Evolutionary conservation across 2,797 vertebrate genomes (phyloP).

Genomic region (Aulostomus chinensis): DNA sequence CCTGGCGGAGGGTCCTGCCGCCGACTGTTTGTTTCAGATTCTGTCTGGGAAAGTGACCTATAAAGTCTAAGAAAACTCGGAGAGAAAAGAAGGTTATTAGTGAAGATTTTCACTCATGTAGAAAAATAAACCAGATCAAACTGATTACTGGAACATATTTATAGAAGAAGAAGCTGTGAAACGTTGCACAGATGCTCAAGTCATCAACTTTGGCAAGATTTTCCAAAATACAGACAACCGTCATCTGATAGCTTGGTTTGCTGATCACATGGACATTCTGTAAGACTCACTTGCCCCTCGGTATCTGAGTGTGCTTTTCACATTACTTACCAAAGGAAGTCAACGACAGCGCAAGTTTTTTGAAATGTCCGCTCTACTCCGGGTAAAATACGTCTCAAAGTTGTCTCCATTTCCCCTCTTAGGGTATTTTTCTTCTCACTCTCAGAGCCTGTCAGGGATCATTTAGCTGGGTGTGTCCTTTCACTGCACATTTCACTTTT

Average conservation of each 20-base stretch:
- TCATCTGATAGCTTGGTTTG: slow-evolving; percentile 11
- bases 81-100: slow-evolving; percentile 7
- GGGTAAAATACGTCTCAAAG: no score
- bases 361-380: slow-evolving; percentile 1
- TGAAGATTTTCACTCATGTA: neutral
- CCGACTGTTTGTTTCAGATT: slow-evolving; percentile 37
- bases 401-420: slow-evolving; percentile 22
- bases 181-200: slow-evolving; percentile 30
- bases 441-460: slow-evolving; percentile 55
- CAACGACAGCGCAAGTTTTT: no score
- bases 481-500: slow-evolving; percentile 35
- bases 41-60: slow-evolving; percentile 35
- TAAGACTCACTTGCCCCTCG: no score
- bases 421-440: no score
- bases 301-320: no score
- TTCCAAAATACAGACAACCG: slow-evolving; percentile 28
- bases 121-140: neutral
- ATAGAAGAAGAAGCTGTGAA: slow-evolving; percentile 21
- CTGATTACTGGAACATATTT: slow-evolving; percentile 1
- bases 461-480: slow-evolving; percentile 60
- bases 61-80: slow-evolving; percentile 31
- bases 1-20: slow-evolving; percentile 25
- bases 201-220: slow-evolving; percentile 28
- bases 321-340: neutral
- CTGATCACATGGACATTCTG: neutral